A percentile compares a stretch with the other conserved stretches of the same genome.
These are phyloP conservation scores for Rhingia rostrata DNA, from an alignment of 2,888 invertebrate species.

Conservation along the genomic window DNA sequence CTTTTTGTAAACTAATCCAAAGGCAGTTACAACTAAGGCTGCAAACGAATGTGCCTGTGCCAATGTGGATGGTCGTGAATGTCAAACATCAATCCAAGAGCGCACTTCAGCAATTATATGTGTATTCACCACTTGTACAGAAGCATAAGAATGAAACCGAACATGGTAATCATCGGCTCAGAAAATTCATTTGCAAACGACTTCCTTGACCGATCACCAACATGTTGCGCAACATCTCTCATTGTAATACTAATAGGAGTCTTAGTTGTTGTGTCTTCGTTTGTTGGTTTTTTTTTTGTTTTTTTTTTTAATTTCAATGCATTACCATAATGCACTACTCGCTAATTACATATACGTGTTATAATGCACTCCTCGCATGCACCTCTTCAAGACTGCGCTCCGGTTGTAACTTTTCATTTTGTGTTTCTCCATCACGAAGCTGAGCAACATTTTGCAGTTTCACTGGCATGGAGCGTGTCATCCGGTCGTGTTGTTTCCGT, in stretches of 20 bases:
- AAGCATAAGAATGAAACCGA: neutral
- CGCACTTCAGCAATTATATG: neutral
- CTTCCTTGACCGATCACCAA: slow-evolving; percentile 14
- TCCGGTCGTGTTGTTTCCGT: neutral
- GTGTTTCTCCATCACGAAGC: neutral
- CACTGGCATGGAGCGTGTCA: neutral
- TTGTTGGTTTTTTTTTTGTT: neutral
- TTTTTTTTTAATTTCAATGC: no score
- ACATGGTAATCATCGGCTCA: neutral
- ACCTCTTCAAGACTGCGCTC: neutral
- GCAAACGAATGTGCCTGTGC: neutral
- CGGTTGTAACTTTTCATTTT: neutral
- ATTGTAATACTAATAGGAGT: neutral
- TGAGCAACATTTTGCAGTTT: neutral
- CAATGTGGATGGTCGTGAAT: neutral
- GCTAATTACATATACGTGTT: neutral
- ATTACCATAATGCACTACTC: no score
- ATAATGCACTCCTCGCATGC: neutral
- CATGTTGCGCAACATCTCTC: slow-evolving; percentile 4
- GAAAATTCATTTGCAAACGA: neutral
- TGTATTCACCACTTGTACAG: neutral
- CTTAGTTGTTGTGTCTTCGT: no score
- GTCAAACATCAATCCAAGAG: neutral
- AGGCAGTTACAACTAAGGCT: neutral
- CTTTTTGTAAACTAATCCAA: neutral